phyloP scores from a whole-genome alignment of 1,140 invertebrate genomes.

The Antheraea pernyi region DNA sequence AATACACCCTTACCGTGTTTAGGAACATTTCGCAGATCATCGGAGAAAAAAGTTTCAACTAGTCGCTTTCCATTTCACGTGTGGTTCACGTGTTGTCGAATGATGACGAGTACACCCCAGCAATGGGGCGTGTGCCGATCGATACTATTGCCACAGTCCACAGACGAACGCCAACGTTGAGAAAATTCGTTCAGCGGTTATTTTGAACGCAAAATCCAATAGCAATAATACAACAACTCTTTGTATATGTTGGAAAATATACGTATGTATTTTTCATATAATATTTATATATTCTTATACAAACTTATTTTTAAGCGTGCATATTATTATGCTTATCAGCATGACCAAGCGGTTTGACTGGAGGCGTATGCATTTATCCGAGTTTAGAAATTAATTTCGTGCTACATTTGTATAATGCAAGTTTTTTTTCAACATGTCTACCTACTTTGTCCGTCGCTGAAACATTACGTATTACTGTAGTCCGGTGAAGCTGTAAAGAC shows the following conservation, averaged over 20 bases:
- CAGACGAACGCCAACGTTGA: constrained; percentile 35
- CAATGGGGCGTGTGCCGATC: constrained; percentile 62
- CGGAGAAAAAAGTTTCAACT: constrained; percentile 37
- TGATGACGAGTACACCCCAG: constrained; percentile 34
- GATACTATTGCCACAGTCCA: constrained; percentile 50
- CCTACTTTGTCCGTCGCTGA: too few relatives aligned
- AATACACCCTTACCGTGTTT: constrained; percentile 64
- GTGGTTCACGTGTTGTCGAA: constrained; percentile 25
- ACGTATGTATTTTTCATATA: background rate
- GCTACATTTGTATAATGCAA: background rate
- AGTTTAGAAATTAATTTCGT: background rate
- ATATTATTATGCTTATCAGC: constrained; percentile 29
- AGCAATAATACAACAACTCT: background rate
- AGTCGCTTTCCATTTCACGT: constrained; percentile 52
- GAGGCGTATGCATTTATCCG: constrained; percentile 13
- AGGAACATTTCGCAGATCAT: constrained; percentile 52
- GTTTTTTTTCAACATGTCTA: background rate
- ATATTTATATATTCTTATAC: background rate
- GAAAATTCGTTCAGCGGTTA: constrained; percentile 61
- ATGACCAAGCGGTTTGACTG: constrained; percentile 44
- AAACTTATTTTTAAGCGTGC: background rate
- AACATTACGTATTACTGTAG: too few relatives aligned
- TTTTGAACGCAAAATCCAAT: constrained; percentile 38
- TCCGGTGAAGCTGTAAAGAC: too few relatives aligned
- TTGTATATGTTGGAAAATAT: background rate